Conservation (phyloP, 2,888 invertebrate genomes). For the Sphaeridia pumilis region DNA sequence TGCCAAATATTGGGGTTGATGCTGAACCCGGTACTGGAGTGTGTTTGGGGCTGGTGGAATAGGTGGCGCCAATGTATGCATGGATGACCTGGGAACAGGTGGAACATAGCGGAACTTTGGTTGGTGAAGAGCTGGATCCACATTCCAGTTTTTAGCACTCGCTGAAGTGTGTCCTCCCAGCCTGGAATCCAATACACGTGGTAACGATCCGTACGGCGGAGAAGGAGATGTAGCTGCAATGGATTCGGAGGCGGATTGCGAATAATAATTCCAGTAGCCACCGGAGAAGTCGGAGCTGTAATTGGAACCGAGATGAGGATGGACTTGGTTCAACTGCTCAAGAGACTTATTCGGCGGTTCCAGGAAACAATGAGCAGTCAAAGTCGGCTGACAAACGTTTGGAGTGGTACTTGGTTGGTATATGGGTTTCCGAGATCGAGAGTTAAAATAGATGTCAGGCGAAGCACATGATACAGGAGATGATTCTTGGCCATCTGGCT, state of each 20-base stretch:
- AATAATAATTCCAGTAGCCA: conserved; percentile 32
- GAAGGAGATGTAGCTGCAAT: conserved; percentile 12
- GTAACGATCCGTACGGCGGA: conserved; percentile 11
- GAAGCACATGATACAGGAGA: conserved; percentile 28
- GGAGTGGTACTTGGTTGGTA: conserved; percentile 35
- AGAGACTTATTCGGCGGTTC: conserved; percentile 32
- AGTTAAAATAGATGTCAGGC: conserved; percentile 31
- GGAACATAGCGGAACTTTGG: conserved; percentile 58
- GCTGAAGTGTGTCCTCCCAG: not conserved
- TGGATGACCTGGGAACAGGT: conserved; percentile 41
- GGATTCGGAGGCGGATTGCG: conserved; percentile 10
- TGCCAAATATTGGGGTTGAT: not conserved
- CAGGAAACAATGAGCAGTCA: conserved; percentile 34
- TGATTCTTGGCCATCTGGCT: conserved; percentile 33
- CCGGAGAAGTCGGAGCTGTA: conserved; percentile 20
- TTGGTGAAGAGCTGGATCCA: conserved; percentile 62
- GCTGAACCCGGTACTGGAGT: not conserved
- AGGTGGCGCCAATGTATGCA: conserved; percentile 31
- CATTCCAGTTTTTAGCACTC: conserved; percentile 41
- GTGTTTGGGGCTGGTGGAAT: conserved; percentile 47
- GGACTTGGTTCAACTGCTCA: conserved; percentile 17
- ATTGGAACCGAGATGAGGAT: conserved; percentile 3
- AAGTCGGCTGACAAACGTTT: conserved; percentile 35
- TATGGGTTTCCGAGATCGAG: conserved; percentile 32
- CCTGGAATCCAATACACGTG: conserved; percentile 15